phyloP scores from a whole-genome alignment of 2,888 invertebrate genomes.

The Dicycla oo region DNA sequence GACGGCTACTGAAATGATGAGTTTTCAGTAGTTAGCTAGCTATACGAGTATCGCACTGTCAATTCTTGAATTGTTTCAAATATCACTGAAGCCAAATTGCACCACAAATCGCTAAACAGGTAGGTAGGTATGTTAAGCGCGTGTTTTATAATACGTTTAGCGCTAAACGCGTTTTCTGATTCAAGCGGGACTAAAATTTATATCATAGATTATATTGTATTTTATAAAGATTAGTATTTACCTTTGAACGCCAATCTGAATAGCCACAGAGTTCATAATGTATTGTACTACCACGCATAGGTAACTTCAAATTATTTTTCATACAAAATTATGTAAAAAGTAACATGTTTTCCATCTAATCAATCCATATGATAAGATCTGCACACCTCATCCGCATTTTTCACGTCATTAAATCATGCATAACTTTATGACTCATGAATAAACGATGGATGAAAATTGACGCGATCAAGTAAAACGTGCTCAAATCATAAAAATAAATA shows the following conservation, averaged over 20 bases:
- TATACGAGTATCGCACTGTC: too few relatives aligned
- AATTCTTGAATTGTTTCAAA: too few relatives aligned
- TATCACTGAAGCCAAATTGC: too few relatives aligned
- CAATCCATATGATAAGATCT: background rate
- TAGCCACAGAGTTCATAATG: background rate
- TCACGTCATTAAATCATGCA: background rate
- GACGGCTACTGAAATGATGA: background rate
- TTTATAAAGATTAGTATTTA: too few relatives aligned
- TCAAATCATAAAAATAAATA: conserved; percentile 36
- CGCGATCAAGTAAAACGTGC: conserved; percentile 40
- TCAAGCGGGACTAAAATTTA: too few relatives aligned
- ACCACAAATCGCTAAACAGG: too few relatives aligned
- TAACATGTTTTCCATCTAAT: background rate
- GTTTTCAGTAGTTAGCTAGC: too few relatives aligned
- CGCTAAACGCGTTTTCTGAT: too few relatives aligned
- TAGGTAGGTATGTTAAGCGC: too few relatives aligned
- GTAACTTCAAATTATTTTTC: background rate
- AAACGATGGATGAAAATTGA: conserved; percentile 1
- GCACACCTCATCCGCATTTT: conserved; percentile 18
- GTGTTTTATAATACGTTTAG: too few relatives aligned
- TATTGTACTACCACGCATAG: background rate
- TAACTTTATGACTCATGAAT: too few relatives aligned
- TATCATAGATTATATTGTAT: too few relatives aligned
- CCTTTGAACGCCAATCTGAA: background rate
- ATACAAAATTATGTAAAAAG: background rate